Conservation (phyloP, 2,797 vertebrate species). For the Xenops minutus region DNA sequence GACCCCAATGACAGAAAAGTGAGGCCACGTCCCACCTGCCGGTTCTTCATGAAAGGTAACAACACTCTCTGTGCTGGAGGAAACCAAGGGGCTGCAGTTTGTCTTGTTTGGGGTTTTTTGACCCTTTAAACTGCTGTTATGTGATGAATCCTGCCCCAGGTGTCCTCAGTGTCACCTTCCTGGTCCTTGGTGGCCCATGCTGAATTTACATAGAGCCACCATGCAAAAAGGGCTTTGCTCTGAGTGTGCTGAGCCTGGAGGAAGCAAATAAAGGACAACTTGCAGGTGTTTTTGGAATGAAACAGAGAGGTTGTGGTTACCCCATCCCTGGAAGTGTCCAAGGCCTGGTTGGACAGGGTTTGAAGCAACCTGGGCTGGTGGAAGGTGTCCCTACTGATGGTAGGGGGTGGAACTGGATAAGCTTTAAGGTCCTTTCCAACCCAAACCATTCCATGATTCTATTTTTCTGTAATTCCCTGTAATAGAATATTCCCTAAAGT, state of each 20-base stretch:
- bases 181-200: background rate
- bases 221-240: background rate
- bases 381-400: background rate
- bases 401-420: background rate
- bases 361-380: background rate
- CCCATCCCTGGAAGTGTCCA: background rate
- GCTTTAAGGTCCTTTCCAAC: background rate
- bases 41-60: conserved; percentile 98
- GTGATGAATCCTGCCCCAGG: background rate
- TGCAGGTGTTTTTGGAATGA: background rate
- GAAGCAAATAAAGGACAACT: background rate
- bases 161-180: background rate
- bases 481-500: background rate
- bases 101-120: background rate
- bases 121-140: background rate
- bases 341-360: background rate
- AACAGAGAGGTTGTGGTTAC: background rate
- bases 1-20: conserved; percentile 93
- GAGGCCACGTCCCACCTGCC: conserved; percentile 92
- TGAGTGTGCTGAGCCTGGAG: background rate
- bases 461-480: background rate
- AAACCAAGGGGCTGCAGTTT: rapidly evolving
- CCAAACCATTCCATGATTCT: background rate
- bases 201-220: background rate
- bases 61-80: too few species aligned